phyloP scores from a whole-genome alignment of 2,888 invertebrate genomes.

The Acrobasis suavella region DNA sequence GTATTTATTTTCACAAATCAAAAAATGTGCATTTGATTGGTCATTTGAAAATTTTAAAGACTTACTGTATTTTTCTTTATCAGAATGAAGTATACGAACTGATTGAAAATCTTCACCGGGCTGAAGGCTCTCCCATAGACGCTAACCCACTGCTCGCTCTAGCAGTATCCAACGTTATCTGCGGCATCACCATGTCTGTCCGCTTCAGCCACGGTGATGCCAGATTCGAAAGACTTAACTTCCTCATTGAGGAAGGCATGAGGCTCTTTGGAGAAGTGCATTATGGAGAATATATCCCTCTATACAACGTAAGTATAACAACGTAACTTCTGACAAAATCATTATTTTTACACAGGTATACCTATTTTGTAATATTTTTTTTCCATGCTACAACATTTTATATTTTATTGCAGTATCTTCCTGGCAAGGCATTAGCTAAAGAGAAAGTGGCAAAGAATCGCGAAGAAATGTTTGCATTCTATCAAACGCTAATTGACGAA shows the following conservation, averaged over 20 bases:
- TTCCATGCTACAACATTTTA: background rate
- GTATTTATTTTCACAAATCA: slow-evolving; percentile 61
- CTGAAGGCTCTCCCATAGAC: slow-evolving; percentile 87
- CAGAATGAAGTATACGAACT: slow-evolving; percentile 90
- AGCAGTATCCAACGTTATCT: slow-evolving; percentile 94
- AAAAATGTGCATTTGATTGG: background rate
- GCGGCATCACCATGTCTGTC: slow-evolving; percentile 94
- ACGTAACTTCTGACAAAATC: background rate
- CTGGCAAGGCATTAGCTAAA: slow-evolving; percentile 84
- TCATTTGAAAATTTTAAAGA: slow-evolving; percentile 14
- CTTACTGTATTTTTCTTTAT: slow-evolving; percentile 37
- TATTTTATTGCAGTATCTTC: slow-evolving; percentile 76
- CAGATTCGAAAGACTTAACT: slow-evolving; percentile 90
- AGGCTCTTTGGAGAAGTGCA: slow-evolving; percentile 91
- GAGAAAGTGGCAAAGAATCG: slow-evolving; percentile 86
- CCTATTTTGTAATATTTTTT: background rate
- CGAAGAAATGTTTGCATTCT: slow-evolving; percentile 92
- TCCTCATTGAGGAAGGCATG: slow-evolving; percentile 96
- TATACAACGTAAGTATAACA: slow-evolving; percentile 82
- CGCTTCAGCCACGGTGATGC: slow-evolving; percentile 90
- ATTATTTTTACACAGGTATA: background rate
- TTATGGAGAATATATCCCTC: slow-evolving; percentile 92
- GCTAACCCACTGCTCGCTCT: slow-evolving; percentile 89
- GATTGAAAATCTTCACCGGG: slow-evolving; percentile 84
- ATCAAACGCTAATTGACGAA: slow-evolving; percentile 91